These are phyloP conservation scores for Ooceraea biroi DNA, from an alignment of 1,140 invertebrate species.

Conservation along the genomic window DNA sequence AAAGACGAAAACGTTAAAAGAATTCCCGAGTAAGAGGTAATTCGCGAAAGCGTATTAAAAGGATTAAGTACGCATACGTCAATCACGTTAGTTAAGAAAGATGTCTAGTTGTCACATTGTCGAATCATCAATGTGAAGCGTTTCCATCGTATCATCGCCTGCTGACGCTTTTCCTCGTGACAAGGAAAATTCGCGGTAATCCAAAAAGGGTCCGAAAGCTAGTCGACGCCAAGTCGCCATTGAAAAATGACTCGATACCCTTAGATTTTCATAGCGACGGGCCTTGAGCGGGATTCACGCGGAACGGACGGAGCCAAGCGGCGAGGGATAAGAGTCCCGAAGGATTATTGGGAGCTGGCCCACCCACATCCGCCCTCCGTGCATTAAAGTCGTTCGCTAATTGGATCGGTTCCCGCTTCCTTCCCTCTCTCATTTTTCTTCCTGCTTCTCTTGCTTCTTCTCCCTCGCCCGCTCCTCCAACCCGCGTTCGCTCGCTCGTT, in stretches of 20 bases:
- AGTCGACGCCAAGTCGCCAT: conserved; percentile 79
- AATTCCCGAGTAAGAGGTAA: conserved; percentile 38
- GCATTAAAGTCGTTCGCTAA: conserved; percentile 80
- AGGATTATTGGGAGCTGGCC: conserved; percentile 77
- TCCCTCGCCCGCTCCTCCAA: conserved; percentile 31
- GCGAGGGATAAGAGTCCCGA: conserved; percentile 62
- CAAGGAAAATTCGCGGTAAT: background rate
- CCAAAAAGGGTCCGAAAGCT: conserved; percentile 53
- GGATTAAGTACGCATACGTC: conserved; percentile 41
- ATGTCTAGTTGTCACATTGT: background rate
- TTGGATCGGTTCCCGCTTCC: conserved; percentile 77
- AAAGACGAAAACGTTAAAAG: conserved; percentile 60
- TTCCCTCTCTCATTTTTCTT: conserved; percentile 68
- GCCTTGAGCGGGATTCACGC: conserved; percentile 45
- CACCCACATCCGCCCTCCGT: conserved; percentile 67
- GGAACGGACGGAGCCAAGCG: conserved; percentile 43
- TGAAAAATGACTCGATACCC: conserved; percentile 67
- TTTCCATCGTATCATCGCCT: background rate
- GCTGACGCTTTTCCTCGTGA: background rate
- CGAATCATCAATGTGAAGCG: background rate
- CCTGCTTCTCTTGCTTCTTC: conserved; percentile 54
- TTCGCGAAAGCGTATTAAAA: conserved; percentile 41
- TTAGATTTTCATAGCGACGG: conserved; percentile 43
- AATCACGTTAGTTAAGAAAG: conserved; percentile 22
- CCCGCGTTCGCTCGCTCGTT: conserved; percentile 5